phyloP scores from a whole-genome alignment of 2,888 invertebrate species.

The Ferdinandea cuprea region DNA sequence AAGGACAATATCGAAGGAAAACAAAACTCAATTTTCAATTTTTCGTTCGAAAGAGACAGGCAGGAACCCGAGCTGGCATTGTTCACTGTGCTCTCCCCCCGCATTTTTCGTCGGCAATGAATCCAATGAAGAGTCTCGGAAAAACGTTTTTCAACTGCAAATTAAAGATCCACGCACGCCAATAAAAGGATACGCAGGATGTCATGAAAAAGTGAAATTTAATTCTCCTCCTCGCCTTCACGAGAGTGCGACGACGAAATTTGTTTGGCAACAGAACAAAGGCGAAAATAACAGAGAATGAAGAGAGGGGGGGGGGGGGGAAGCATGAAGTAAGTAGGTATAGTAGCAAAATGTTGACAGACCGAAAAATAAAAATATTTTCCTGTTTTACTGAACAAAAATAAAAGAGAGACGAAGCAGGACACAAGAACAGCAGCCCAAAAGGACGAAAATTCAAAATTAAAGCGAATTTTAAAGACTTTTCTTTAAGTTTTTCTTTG shows the following conservation, averaged over 20 bases:
- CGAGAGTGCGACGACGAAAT: background rate
- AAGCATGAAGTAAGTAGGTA: background rate
- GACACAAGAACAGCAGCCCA: constrained; percentile 67
- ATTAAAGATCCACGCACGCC: constrained; percentile 70
- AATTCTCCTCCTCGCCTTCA: constrained; percentile 39
- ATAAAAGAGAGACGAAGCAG: constrained; percentile 64
- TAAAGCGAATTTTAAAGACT: constrained; percentile 74
- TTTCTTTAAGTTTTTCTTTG: constrained; percentile 27
- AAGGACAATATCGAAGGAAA: constrained; percentile 68
- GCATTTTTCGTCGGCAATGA: constrained; percentile 27
- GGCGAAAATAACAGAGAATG: background rate
- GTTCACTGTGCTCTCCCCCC: background rate
- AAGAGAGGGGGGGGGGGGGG: background rate
- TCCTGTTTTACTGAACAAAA: constrained; percentile 71
- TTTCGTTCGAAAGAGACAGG: background rate
- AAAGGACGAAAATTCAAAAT: constrained; percentile 69
- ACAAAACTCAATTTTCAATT: constrained; percentile 68
- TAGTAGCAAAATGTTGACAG: constrained; percentile 71
- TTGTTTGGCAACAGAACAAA: constrained; percentile 46
- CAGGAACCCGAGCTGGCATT: background rate
- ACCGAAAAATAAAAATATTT: constrained; percentile 75
- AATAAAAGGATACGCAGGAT: constrained; percentile 67
- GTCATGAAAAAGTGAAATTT: constrained; percentile 71
- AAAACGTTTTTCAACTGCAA: constrained; percentile 69
- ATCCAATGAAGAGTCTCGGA: constrained; percentile 61